phyloP scores from a whole-genome alignment of 1,140 invertebrate species.

The Penaeus chinensis region DNA sequence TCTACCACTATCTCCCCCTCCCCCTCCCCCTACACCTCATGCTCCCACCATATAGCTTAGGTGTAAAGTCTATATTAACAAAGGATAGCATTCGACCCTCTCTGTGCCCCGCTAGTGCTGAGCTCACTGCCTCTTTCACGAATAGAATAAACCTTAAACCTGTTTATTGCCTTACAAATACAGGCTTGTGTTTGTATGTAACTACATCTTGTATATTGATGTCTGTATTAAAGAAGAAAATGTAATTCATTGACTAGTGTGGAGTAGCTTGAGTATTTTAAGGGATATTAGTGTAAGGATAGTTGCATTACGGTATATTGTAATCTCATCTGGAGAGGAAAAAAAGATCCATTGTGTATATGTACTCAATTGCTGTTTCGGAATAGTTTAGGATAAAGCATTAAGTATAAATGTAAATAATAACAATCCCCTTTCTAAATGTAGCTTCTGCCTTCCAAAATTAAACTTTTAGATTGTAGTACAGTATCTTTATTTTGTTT shows the following conservation, averaged over 20 bases:
- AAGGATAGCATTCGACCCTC: too few species aligned
- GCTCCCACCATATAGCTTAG: too few species aligned
- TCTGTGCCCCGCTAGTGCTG: not conserved
- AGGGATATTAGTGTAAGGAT: conserved; percentile 1
- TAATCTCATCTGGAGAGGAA: not conserved
- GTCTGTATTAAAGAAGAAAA: conserved; percentile 2
- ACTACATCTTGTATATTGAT: conserved; percentile 32
- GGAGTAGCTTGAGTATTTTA: not conserved
- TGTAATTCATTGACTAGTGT: not conserved
- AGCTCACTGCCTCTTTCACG: not conserved
- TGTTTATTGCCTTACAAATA: conserved; percentile 42
- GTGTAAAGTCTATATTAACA: too few species aligned
- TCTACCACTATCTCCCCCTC: too few species aligned
- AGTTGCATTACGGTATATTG: too few species aligned
- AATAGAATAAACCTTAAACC: conserved; percentile 11
- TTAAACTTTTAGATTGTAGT: conserved; percentile 21
- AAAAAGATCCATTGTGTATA: conserved; percentile 37
- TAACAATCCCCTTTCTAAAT: conserved; percentile 48
- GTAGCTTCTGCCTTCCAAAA: conserved; percentile 50
- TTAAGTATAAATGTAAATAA: conserved; percentile 47
- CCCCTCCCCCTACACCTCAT: too few species aligned
- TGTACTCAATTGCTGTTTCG: conserved; percentile 48
- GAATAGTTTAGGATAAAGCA: conserved; percentile 36
- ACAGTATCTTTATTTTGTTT: not conserved
- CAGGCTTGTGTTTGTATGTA: conserved; percentile 45